Percentiles rank a stretch among this genome's conserved stretches.
Evolutionary conservation across 2,888 invertebrate genomes (phyloP).

Genomic region (Diadromus collaris): DNA sequence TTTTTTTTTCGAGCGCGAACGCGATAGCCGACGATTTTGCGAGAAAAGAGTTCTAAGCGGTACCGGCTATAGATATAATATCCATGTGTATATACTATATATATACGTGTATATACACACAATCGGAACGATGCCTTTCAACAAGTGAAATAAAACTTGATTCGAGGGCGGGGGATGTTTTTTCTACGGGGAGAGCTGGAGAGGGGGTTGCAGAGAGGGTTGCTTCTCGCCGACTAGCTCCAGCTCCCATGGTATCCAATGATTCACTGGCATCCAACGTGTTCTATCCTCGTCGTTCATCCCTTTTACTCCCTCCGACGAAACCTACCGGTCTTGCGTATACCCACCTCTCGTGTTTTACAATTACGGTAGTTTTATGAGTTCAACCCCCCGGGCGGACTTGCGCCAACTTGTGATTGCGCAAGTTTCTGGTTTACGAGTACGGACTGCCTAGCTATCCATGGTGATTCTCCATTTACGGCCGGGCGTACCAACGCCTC

Average conservation of each 20-base stretch:
- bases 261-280: conserved; percentile 1
- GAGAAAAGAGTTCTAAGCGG: conserved; percentile 3
- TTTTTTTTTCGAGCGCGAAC: conserved; percentile 15
- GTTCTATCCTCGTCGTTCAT: conserved; percentile 13
- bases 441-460: conserved; percentile 70
- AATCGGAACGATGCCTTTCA: conserved; percentile 64
- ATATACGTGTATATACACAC: conserved; percentile 21
- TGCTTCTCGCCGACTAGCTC: conserved; percentile 28
- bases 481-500: conserved; percentile 59
- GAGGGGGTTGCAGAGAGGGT: background rate
- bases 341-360: conserved; percentile 73
- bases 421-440: conserved; percentile 78
- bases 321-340: conserved; percentile 33
- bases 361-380: conserved; percentile 78
- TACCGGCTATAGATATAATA: background rate
- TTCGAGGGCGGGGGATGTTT: conserved; percentile 58
- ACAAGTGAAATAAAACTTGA: conserved; percentile 72
- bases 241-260: conserved; percentile 11
- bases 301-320: conserved; percentile 52
- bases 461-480: conserved; percentile 70
- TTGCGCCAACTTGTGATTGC: conserved; percentile 78
- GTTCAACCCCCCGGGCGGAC: conserved; percentile 72
- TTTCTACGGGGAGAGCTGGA: background rate
- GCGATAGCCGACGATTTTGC: conserved; percentile 38
- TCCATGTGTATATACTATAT: background rate